Base-by-base conservation (phyloP, 1,140 invertebrate species). In the Agrilus planipennis region DNA sequence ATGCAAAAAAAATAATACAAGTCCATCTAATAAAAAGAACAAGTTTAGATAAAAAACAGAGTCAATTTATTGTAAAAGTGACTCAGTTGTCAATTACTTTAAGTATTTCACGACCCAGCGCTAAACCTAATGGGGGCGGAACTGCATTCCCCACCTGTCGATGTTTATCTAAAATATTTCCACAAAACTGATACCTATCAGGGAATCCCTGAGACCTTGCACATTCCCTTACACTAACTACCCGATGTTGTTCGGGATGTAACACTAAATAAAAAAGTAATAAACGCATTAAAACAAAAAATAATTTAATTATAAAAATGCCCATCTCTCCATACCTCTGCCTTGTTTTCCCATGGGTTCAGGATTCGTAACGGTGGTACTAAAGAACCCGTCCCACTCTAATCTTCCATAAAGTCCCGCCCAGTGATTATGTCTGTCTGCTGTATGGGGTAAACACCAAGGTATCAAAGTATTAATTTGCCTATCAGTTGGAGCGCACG, bases 281-380 rank as follows among this genome's bases (percentile, higher is more conserved):
- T 7, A 4, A 10, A 31, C 12, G 15, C n/a, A 31, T 16, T 36
- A 21, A 22, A 36, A 36, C 14, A 21, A 4, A 36, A 36, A 21
- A 3, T 36, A 17, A 36, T 25, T 31, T 31, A 31, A 15, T 30
- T 7, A 12, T 14, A 41, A 41, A 25, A 25, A 25, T 25, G 5
- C 11, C 5, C 5, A 7, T 9, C 5, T 4, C 4, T 18, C 16
- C 7, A 20, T 45, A 58, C 55, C 56, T 46, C 69, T 57, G 42
- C 71, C 85, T 69, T 89, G 86, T 71, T 89, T 89, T 38, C 86
- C 84, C 83, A 90, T 89, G 6, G 87, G 86, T 57, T 90, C 86
- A 27, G 86, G 86, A 67, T 89, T 89, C n/a, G 86, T 89, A 35
- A 81, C 72, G 5, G 85, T 89, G 2, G 87, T 91, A 40, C 73